Conservation (phyloP, 2,888 invertebrate genomes). For the Mythimna loreyi region DNA sequence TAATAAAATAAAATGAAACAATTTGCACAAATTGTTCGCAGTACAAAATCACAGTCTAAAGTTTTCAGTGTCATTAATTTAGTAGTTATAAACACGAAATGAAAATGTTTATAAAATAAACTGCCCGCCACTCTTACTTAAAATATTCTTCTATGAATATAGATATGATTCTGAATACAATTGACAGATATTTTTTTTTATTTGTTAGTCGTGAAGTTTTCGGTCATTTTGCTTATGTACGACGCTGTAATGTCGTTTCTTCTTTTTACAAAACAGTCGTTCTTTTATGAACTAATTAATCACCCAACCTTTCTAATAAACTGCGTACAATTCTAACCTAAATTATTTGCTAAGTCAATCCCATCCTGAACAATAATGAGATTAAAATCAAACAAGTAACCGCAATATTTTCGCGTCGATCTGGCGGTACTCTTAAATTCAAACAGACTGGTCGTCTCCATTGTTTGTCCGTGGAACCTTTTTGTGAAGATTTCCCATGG, state of each 20-base stretch:
- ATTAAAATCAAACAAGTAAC: conserved; percentile 60
- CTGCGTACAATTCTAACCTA: background rate
- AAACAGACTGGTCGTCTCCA: conserved; percentile 75
- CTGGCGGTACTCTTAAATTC: conserved; percentile 69
- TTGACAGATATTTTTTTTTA: too few species aligned
- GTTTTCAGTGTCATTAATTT: background rate
- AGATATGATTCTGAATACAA: too few species aligned
- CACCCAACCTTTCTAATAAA: background rate
- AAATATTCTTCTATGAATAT: too few species aligned
- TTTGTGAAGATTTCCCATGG: conserved; percentile 87
- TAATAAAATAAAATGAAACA: conserved; percentile 1
- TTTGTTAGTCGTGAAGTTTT: too few species aligned
- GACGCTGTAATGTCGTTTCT: too few species aligned
- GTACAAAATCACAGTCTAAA: background rate
- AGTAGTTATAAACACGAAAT: background rate
- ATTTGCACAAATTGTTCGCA: background rate
- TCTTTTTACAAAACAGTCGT: too few species aligned
- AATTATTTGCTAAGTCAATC: conserved; percentile 33
- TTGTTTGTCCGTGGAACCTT: conserved; percentile 85
- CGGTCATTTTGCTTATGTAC: too few species aligned
- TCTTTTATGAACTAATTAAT: too few species aligned
- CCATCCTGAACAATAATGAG: conserved; percentile 45
- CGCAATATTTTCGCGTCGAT: conserved; percentile 57
- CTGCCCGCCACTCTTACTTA: too few species aligned
- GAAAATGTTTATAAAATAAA: too few species aligned